Conservation (phyloP, 92 coral and sea anemone species). For the Diadumene lineata region DNA sequence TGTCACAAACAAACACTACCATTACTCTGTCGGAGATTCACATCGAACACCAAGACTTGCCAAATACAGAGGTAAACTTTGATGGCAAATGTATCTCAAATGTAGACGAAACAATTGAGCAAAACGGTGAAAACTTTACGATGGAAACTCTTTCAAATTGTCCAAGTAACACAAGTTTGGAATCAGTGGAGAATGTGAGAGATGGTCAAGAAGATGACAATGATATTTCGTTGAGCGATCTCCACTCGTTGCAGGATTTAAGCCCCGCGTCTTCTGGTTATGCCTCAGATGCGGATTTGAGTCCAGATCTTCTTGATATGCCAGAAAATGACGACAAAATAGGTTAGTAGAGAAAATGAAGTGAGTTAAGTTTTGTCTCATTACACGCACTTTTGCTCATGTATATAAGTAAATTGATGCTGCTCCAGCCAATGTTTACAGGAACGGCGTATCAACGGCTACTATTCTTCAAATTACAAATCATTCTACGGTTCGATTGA, state of each 20-base stretch:
- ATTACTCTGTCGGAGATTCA: not conserved
- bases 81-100: not conserved
- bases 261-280: constrained; percentile 25
- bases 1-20: not conserved
- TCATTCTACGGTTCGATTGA: no score
- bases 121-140: not conserved
- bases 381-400: no score
- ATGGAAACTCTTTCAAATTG: not conserved
- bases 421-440: no score
- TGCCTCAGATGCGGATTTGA: constrained; percentile 14
- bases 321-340: constrained; percentile 11
- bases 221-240: not conserved
- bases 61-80: not conserved
- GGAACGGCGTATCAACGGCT: no score
- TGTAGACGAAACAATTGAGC: not conserved
- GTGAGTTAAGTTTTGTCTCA: no score
- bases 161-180: not conserved
- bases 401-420: no score
- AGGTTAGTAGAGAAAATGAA: not conserved
- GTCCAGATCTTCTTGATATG: constrained; percentile 9
- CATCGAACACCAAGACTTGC: not conserved
- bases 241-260: constrained; percentile 20
- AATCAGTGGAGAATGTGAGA: not conserved
- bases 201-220: not conserved
- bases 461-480: no score